These are phyloP conservation scores for Sebastes matsubarae DNA, from an alignment of 2,797 vertebrate genomes.

Conservation along the genomic window DNA sequence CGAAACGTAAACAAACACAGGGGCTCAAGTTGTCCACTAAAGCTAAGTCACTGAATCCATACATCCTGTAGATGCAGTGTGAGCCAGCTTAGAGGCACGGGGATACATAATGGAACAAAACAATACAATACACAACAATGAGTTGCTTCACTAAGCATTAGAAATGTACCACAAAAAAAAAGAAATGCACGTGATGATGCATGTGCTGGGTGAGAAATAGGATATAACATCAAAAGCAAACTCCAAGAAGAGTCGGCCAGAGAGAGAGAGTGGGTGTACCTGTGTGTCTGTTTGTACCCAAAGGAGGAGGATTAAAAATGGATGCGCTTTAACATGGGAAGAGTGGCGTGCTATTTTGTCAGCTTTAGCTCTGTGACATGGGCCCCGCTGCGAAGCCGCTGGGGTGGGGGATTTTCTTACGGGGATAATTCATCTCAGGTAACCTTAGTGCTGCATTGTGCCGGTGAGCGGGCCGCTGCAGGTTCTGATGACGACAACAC, in stretches of 20 bases:
- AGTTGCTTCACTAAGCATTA: not conserved
- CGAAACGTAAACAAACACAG: not conserved
- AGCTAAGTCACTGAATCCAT: not conserved
- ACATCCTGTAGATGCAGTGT: not conserved
- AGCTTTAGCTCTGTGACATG: slow-evolving; percentile 31
- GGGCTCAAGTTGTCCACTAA: not conserved
- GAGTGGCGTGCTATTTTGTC: slow-evolving; percentile 57
- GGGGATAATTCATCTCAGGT: slow-evolving; percentile 46
- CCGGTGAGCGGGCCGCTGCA: slow-evolving; percentile 1
- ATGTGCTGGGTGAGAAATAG: slow-evolving; percentile 16
- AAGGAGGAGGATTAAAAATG: slow-evolving; percentile 62
- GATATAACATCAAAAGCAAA: slow-evolving; percentile 54
- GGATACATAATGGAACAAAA: not conserved
- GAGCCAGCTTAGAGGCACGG: not conserved
- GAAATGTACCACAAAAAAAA: slow-evolving; percentile 5
- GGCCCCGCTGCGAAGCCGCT: not conserved
- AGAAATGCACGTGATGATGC: not conserved
- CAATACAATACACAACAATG: slow-evolving; percentile 1
- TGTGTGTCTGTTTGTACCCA: slow-evolving; percentile 17
- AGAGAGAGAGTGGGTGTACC: slow-evolving; percentile 1
- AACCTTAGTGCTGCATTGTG: slow-evolving; percentile 23
- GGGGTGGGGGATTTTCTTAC: slow-evolving; percentile 5
- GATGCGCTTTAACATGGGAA: slow-evolving; percentile 52
- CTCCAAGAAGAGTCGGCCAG: slow-evolving; percentile 9
- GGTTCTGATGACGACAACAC: not conserved